Evolutionary conservation across 2,888 invertebrate species (phyloP).

Genomic region (Andricus curvator): DNA sequence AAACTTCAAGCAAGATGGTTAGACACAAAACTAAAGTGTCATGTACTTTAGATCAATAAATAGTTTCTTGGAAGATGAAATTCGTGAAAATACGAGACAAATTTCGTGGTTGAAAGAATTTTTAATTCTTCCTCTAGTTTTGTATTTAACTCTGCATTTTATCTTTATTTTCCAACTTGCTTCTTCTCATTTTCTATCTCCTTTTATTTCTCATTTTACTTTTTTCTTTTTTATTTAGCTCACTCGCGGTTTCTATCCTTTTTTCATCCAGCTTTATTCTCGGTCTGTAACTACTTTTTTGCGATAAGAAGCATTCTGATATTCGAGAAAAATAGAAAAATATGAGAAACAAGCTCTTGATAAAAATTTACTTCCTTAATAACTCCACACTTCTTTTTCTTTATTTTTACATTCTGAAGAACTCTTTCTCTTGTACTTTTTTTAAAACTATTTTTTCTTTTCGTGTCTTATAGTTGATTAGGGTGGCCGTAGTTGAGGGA

Average conservation of each 20-base stretch:
- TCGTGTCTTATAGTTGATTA: no score
- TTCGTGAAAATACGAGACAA: not conserved
- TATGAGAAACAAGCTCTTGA: not conserved
- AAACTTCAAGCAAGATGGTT: not conserved
- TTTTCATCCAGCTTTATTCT: not conserved
- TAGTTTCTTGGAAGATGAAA: not conserved
- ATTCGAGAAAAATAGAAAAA: constrained; percentile 7
- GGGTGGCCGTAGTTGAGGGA: no score
- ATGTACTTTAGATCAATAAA: not conserved
- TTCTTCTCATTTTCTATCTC: not conserved
- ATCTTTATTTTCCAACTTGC: not conserved
- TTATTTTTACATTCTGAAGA: not conserved
- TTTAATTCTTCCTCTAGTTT: not conserved
- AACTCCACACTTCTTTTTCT: not conserved
- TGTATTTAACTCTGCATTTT: not conserved
- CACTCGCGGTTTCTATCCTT: not conserved
- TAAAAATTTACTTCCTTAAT: not conserved
- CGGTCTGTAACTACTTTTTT: constrained; percentile 5
- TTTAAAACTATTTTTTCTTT: no score
- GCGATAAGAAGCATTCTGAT: not conserved
- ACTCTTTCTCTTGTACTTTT: not conserved
- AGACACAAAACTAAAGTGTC: not conserved
- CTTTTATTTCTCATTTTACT: not conserved
- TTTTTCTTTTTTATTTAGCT: not conserved
- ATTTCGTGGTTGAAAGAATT: not conserved